Evolutionary conservation across 1,140 invertebrate species (phyloP), one percentile per base, ranked within the genome.

Genomic region (Drosophila melanogaster): DNA sequence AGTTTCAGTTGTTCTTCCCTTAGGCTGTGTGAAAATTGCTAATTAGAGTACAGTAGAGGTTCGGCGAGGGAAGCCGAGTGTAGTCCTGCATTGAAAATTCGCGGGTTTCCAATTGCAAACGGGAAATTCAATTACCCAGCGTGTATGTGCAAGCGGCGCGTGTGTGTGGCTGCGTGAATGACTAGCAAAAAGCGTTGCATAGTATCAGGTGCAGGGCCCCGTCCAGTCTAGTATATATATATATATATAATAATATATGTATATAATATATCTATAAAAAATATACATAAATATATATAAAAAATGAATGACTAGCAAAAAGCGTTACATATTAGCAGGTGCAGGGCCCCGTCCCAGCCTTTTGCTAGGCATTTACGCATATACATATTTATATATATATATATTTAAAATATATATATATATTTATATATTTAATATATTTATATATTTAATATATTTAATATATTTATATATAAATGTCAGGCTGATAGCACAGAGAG

Each of bases 251-350:
- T n/a, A n/a, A n/a, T n/a, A n/a, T n/a, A n/a, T n/a, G n/a, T 75
- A 65, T 75, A 19, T 19, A 19, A 0, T 19, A 19, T 19, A 19
- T 19, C 1, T 2, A n/a, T n/a, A n/a, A n/a, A n/a, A 19, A 2
- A 19, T 19, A 19, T 19, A 74, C 65, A 65, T n/a, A n/a, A n/a
- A n/a, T n/a, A n/a, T n/a, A n/a, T n/a, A n/a, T n/a, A n/a, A n/a
- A n/a, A n/a, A n/a, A n/a, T n/a, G n/a, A n/a, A n/a, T n/a, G n/a
- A n/a, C n/a, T n/a, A n/a, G n/a, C n/a, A n/a, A n/a, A n/a, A n/a
- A n/a, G n/a, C n/a, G n/a, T n/a, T n/a, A n/a, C n/a, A n/a, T n/a
- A 75, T 59, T 65, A 65, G 51, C 51, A 64, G 59, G 70, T 74
- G 70, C 35, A 57, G 22, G 22, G 6, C 44, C 44, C 41, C 22